Evolutionary conservation across 2,113 vertebrate genomes (phyloP), one percentile per base, ranked within the genome.

Genomic region (Eubucco bourcierii): DNA sequence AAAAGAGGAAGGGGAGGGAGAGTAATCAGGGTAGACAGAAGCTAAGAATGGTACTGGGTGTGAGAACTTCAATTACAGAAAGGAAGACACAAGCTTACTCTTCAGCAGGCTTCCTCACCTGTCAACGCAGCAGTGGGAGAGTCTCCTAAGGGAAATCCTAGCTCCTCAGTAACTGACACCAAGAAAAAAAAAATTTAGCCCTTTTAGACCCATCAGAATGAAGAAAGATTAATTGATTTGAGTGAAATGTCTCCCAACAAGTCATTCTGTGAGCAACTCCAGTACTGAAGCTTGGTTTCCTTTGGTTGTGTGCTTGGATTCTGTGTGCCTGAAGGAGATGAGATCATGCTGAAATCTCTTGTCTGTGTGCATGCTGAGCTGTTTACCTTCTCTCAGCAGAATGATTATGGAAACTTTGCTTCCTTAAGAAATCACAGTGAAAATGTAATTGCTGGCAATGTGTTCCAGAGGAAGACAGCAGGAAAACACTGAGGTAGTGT

Each of bases 1-100:
- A 83, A 52, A 75, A 95, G 93, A 87, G 95, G 94, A 96, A 93
- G 70, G 93, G 95, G 95, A 90, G 92, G 95, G 95, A 95, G 75
- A 86, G 84, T 68, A 94, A 95, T 96, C 94, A 94, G 87, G 87
- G 90, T 8, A 91, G 87, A 85, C 65, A 92, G 75, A 90, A 96
- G 87, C 90, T 89, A 89, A 33, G 87, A 91, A n/a, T 83, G 94
- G 89, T 80, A 2, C 60, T 83, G 56, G 79, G 79, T 44, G 41
- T 84, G 90, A 94, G 84, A 75, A 90, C 65, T 90, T 79, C 89
- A 95, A 83, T 96, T 94, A 96, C 82, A 75, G 77, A 94, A 64
- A 95, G 90, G 95, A 96, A 96, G 96, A 86, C 87, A 72, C 47
- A 37, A 55, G 68, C 84, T 90, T 37, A 25, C 31, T 92, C 75